Evolutionary conservation across 2,113 vertebrate species (phyloP).

Genomic region (Isurus oxyrinchus): DNA sequence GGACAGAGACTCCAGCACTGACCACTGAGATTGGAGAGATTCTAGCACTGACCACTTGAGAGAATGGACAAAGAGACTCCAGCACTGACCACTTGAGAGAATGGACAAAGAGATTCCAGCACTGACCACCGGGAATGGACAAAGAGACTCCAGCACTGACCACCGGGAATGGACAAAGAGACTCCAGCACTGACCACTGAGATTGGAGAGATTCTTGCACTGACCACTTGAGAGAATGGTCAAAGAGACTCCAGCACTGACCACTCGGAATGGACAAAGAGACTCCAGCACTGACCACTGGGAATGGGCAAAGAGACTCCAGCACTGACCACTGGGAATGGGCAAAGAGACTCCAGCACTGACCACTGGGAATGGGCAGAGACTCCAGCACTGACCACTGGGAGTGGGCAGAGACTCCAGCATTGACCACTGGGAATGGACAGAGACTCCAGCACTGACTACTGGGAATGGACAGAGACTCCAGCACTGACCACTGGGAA

Average conservation of each 20-base stretch:
- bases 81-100: background rate
- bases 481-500: no score
- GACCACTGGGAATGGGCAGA: no score
- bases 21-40: no score
- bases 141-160: background rate
- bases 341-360: no score
- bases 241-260: background rate
- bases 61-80: background rate
- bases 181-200: background rate
- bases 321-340: background rate
- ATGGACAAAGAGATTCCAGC: background rate
- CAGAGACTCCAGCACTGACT: no score
- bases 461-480: no score
- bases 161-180: background rate
- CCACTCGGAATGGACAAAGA: background rate
- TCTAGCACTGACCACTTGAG: no score
- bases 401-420: no score
- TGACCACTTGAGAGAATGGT: background rate
- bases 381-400: no score
- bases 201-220: background rate
- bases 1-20: background rate
- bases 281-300: background rate
- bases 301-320: background rate
- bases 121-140: background rate
- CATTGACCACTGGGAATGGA: no score